Conservation (phyloP, 2,113 vertebrate species). For the Osmerus eperlanus region DNA sequence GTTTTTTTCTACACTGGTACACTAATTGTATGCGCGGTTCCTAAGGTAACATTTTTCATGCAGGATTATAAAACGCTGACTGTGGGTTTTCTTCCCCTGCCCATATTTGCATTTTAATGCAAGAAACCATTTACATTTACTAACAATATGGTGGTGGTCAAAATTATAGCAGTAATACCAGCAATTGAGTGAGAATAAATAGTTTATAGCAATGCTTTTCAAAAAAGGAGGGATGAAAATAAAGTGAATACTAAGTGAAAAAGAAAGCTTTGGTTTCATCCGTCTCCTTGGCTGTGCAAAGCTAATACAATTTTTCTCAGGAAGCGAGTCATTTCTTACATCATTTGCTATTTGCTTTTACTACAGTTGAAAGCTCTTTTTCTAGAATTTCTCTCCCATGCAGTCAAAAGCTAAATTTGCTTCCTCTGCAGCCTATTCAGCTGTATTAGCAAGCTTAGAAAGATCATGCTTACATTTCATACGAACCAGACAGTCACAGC, state of each 20-base stretch:
- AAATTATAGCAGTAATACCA: constrained; percentile 44
- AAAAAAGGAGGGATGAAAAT: background rate
- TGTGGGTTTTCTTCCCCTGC: constrained; percentile 27
- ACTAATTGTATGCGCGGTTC: constrained; percentile 22
- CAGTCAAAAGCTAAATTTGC: constrained; percentile 56
- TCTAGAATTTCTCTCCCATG: constrained; percentile 37
- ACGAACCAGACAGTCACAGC: constrained; percentile 45
- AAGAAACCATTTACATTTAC: constrained; percentile 56
- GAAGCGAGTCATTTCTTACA: constrained; percentile 34
- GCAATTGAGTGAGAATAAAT: constrained; percentile 41
- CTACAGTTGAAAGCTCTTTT: constrained; percentile 27
- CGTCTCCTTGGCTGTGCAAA: constrained; percentile 4
- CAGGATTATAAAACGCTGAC: constrained; percentile 58
- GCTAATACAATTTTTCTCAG: constrained; percentile 38
- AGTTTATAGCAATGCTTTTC: constrained; percentile 14
- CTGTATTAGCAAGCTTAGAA: constrained; percentile 54
- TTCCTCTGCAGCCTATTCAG: constrained; percentile 57
- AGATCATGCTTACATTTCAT: constrained; percentile 59
- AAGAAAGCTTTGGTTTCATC: background rate
- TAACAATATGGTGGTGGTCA: constrained; percentile 53
- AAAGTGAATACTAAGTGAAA: no score
- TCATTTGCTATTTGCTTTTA: constrained; percentile 42
- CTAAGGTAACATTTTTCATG: constrained; percentile 52
- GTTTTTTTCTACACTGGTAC: constrained; percentile 26
- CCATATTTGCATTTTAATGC: constrained; percentile 61